These are phyloP conservation scores for Somateria mollissima DNA, from an alignment of 2,797 vertebrate genomes.

Conservation along the genomic window DNA sequence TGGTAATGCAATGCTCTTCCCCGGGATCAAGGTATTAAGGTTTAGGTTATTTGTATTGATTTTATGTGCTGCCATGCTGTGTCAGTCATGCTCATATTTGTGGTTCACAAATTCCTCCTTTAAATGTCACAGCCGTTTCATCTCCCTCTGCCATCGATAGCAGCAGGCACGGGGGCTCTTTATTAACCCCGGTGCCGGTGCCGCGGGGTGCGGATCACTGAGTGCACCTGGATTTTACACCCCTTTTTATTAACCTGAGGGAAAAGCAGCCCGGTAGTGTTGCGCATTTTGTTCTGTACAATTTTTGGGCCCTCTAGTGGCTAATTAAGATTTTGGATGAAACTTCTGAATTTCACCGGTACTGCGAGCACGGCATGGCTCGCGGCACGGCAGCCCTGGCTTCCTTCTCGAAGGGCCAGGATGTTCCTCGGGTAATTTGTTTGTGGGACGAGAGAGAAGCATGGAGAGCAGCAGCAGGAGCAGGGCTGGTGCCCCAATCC, in stretches of 20 bases:
- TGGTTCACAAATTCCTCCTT: constrained; percentile 98
- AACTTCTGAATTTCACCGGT: neutral
- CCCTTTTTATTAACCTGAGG: neutral
- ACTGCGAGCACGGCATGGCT: neutral
- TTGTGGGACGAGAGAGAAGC: neutral
- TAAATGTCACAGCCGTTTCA: constrained; percentile 99
- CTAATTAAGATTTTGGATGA: neutral
- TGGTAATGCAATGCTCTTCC: constrained; percentile 94
- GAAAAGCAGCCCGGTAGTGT: neutral
- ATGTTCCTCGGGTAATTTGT: neutral
- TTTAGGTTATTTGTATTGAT: constrained; percentile 99
- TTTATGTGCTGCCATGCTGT: constrained; percentile 94
- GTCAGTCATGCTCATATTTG: constrained; percentile 94
- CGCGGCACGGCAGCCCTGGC: neutral
- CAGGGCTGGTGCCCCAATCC: neutral
- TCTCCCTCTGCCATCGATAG: constrained; percentile 92
- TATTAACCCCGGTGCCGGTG: constrained; percentile 80
- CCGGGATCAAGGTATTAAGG: constrained; percentile 99
- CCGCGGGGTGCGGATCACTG: neutral
- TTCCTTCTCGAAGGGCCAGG: neutral
- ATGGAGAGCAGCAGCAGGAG: neutral
- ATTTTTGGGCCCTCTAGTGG: constrained; percentile 70
- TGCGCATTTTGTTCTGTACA: neutral
- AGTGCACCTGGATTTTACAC: neutral
- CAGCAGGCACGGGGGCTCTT: constrained; percentile 77